Evolutionary conservation across 92 coral and sea anemone species (phyloP), one percentile per base, ranked within the genome.

Genomic region (Plumapathes pennacea): DNA sequence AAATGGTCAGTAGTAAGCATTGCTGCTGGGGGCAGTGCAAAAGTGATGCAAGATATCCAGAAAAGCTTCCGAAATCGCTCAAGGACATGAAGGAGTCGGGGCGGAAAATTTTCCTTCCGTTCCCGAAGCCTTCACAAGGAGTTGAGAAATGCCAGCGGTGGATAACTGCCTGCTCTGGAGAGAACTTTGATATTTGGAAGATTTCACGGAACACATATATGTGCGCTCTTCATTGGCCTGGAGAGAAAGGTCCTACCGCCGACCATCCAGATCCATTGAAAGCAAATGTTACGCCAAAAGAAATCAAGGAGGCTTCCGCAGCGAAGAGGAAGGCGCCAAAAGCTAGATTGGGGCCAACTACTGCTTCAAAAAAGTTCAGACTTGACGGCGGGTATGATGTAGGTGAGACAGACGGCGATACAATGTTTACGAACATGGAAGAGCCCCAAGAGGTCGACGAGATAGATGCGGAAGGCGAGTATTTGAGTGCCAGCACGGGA

Each of bases 211-310:
- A 50, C 32, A 71, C 86, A 3, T 71, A 80, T 57, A 78, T 80
- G 21, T 80, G 80, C 64, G 75, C 76, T 45, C 57, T 71, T 34
- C 79, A 71, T 32, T 79, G 79, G 78, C 79, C 69, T 10, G 75
- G 79, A 4, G 40, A 54, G 28, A 60, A 69, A 78, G 85, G 76
- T 50, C 76, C 77, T 20, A 68, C 73, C 4, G 33, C 37, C 25
- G 77, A 70, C 32, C 27, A 32, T 63, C 79, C 74, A 21, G 74
- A 79, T 26, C 79, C 78, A 2, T 59, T 79, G 25, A 70, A 79
- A 58, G 85, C 79, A 46, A 67, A 60, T 54, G 50, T 77, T 11
- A 51, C 46, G 34, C 57, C 50, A 25, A 44, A 30, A 17, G 63
- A 77, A 54, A 17, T 32, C 10, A 52, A 57, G 12, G 49, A 32